phyloP scores from a whole-genome alignment of 2,888 invertebrate species.

The Dorcus hopei region DNA sequence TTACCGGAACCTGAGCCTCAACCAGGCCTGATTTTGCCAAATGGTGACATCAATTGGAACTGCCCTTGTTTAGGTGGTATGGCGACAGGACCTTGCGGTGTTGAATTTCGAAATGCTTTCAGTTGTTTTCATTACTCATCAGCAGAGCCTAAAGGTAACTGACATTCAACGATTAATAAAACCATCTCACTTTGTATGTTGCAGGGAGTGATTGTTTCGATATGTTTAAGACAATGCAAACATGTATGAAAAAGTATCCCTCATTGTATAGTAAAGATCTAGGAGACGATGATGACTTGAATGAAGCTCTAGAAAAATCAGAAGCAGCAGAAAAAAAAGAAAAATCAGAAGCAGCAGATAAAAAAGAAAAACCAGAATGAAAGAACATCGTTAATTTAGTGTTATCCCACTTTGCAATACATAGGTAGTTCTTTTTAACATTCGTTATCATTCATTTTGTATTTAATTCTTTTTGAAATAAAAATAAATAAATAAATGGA shows the following conservation, averaged over 20 bases:
- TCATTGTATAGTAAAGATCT: constrained; percentile 75
- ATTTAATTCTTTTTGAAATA: no score
- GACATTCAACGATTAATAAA: not conserved
- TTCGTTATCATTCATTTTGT: no score
- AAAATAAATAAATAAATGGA: no score
- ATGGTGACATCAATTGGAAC: constrained; percentile 94
- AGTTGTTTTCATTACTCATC: constrained; percentile 91
- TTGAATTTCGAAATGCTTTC: constrained; percentile 90
- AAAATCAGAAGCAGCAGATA: constrained; percentile 9
- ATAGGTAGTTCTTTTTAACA: no score
- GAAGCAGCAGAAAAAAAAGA: constrained; percentile 22
- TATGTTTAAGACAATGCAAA: constrained; percentile 85
- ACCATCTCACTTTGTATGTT: constrained; percentile 13
- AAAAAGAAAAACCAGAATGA: constrained; percentile 1
- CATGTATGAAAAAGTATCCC: constrained; percentile 85
- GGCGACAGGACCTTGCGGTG: constrained; percentile 94
- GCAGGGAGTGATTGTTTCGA: constrained; percentile 80
- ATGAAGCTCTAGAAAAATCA: constrained; percentile 45
- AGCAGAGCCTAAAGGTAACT: constrained; percentile 79
- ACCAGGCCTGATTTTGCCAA: constrained; percentile 76
- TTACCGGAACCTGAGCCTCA: constrained; percentile 72
- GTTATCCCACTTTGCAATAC: no score
- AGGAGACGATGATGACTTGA: constrained; percentile 54
- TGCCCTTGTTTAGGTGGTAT: constrained; percentile 97
- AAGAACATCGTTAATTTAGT: not conserved